Conservation (phyloP, 1,140 invertebrate species). For the Berghia stephanieae region DNA sequence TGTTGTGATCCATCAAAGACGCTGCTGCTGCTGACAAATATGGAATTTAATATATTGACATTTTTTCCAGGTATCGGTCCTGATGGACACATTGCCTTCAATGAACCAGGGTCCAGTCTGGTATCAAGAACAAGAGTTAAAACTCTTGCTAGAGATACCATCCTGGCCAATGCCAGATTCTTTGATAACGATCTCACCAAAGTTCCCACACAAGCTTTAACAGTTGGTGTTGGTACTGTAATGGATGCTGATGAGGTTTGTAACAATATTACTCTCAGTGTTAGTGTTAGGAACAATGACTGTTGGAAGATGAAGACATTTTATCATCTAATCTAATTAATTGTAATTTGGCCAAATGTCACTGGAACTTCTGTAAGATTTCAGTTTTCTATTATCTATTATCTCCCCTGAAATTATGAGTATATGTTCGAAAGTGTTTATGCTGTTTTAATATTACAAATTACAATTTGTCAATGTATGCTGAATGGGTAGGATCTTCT, state of each 20-base stretch:
- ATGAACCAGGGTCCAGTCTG: constrained; percentile 91
- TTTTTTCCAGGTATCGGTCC: constrained; percentile 82
- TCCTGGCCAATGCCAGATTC: constrained; percentile 96
- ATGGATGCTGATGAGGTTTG: constrained; percentile 96
- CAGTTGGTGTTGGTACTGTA: constrained; percentile 97
- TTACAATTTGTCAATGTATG: too few relatives aligned
- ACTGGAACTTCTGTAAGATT: too few relatives aligned
- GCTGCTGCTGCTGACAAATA: background rate
- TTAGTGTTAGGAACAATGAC: too few relatives aligned
- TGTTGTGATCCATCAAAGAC: background rate
- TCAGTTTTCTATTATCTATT: too few relatives aligned
- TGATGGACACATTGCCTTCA: constrained; percentile 99
- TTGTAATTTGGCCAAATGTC: too few relatives aligned
- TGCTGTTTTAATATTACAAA: too few relatives aligned
- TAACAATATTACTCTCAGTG: background rate
- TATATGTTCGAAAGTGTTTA: too few relatives aligned
- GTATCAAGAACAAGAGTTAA: constrained; percentile 95
- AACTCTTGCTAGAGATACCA: constrained; percentile 94
- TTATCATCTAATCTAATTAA: too few relatives aligned
- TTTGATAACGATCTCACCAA: constrained; percentile 89
- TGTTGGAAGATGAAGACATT: too few relatives aligned
- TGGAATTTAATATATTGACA: background rate
- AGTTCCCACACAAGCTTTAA: constrained; percentile 77
- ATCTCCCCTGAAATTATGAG: too few relatives aligned
- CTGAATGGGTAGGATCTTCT: too few relatives aligned